Evolutionary conservation across 2,113 vertebrate genomes (phyloP), one percentile per base, ranked within the genome.

Genomic region (Amphiprion ocellaris): DNA sequence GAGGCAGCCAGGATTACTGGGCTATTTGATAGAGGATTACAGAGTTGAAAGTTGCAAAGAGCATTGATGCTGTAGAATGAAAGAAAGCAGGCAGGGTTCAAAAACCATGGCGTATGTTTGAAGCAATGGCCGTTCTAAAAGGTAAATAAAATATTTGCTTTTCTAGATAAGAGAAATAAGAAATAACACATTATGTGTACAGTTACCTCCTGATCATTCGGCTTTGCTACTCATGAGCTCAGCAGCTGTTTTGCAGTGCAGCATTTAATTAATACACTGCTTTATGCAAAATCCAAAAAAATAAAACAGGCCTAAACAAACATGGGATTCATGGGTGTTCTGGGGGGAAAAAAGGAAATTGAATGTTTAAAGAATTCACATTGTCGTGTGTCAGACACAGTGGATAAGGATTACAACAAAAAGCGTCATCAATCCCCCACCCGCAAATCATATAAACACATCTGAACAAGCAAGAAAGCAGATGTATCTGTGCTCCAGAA

Each of bases 21-120:
- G 68, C 86, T 92, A 80, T 92, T 91, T 92, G 83, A 92, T 71
- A 85, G 85, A 92, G 92, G 93, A 94, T 95, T 94, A 94, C 76
- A 87, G 87, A 92, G 85, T 90, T 90, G 81, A 86, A 91, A 94
- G 83, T 92, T 93, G 83, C 84, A 92, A 93, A 92, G 83, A 91
- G 89, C 90, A 89, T 81, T 88, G 86, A 90, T 93, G 89, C 82
- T 90, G 76, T 74, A 82, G 64, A 87, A 89, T 84, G 82, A 91
- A 87, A 82, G 81, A 74, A 77, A 82, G 62, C 75, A 79, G 54
- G 76, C 75, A 77, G 60, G 56, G 75, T 76, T 78, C 50, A 77
- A 81, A 83, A 79, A 55, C 10, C 8, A 12, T 8, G n/a, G 10
- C 23, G 19, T 62, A 82, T 76, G 58, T 44, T 77, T 79, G 30